Percentiles rank a stretch among this genome's conserved stretches.
Conservation (phyloP, 2,888 invertebrate species). For the Dasypogon diadema region DNA sequence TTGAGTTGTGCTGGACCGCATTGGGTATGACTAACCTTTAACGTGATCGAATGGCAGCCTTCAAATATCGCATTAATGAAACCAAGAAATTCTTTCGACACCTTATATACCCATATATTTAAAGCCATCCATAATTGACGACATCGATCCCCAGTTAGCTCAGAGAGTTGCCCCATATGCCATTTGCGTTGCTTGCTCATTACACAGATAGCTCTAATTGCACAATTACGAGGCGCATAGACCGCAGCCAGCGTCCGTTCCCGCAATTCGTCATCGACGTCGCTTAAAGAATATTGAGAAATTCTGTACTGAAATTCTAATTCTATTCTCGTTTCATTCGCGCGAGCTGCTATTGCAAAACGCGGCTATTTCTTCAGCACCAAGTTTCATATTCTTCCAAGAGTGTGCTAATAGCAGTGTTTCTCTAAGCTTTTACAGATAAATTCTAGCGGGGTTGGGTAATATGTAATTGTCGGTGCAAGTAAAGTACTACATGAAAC, state of each 20-base stretch:
- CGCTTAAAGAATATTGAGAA: slow-evolving; percentile 32
- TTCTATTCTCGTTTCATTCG: slow-evolving; percentile 52
- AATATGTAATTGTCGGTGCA: slow-evolving; percentile 42
- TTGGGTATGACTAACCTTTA: slow-evolving; percentile 22
- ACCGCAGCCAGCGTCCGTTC: slow-evolving; percentile 16
- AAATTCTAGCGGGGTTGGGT: slow-evolving; percentile 45
- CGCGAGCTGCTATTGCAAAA: slow-evolving; percentile 43
- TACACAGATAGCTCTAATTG: slow-evolving; percentile 46
- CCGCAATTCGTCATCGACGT: background rate
- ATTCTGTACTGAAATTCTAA: slow-evolving; percentile 52
- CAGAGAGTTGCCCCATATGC: slow-evolving; percentile 24
- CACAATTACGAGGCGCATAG: slow-evolving; percentile 24
- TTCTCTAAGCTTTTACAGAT: slow-evolving; percentile 41
- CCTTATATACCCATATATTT: slow-evolving; percentile 23
- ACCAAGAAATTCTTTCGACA: slow-evolving; percentile 46
- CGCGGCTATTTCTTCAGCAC: background rate
- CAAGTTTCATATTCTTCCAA: slow-evolving; percentile 23
- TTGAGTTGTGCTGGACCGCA: background rate
- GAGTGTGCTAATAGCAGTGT: slow-evolving; percentile 35
- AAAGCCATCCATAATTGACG: slow-evolving; percentile 27
- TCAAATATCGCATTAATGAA: slow-evolving; percentile 32
- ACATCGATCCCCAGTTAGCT: slow-evolving; percentile 35
- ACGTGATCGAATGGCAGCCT: slow-evolving; percentile 18
- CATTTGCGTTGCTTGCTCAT: slow-evolving; percentile 19
- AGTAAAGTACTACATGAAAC: background rate